phyloP scores from a whole-genome alignment of 2,888 invertebrate species.

The Drosophila neotestacea region DNA sequence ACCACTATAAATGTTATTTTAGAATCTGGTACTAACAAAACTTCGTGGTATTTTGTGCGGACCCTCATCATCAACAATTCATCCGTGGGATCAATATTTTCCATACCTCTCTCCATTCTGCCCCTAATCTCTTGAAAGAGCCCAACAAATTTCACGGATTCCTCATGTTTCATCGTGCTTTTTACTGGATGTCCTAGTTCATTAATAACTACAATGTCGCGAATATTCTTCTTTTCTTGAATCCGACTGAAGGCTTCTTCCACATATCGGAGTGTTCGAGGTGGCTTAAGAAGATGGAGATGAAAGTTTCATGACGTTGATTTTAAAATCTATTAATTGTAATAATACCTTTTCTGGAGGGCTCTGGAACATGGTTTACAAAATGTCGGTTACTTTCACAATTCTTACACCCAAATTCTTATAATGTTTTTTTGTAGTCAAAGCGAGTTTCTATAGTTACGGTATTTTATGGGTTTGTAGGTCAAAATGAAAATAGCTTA shows the following conservation, averaged over 20 bases:
- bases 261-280: conserved; percentile 79
- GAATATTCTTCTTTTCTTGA: conserved; percentile 73
- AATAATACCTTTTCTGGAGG: conserved; percentile 50
- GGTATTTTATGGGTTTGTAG: conserved; percentile 49
- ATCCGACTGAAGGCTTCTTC: conserved; percentile 79
- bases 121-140: conserved; percentile 79
- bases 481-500: conserved; percentile 16
- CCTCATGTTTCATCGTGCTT: conserved; percentile 74
- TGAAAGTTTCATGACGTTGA: background rate
- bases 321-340: background rate
- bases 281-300: conserved; percentile 34
- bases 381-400: conserved; percentile 10
- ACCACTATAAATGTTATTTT: conserved; percentile 83
- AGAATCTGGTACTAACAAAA: conserved; percentile 81
- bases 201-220: conserved; percentile 82
- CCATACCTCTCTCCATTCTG: conserved; percentile 77
- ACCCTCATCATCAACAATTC: conserved; percentile 81
- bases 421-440: conserved; percentile 30
- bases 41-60: conserved; percentile 80
- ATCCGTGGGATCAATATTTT: conserved; percentile 77
- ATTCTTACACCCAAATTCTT: too few relatives aligned
- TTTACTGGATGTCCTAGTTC: conserved; percentile 81
- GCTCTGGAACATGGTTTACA: conserved; percentile 44
- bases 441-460: conserved; percentile 26
- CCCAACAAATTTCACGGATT: conserved; percentile 80